These are phyloP conservation scores for Hafferia zeledoni DNA, from an alignment of 2,797 vertebrate species.

Conservation along the genomic window DNA sequence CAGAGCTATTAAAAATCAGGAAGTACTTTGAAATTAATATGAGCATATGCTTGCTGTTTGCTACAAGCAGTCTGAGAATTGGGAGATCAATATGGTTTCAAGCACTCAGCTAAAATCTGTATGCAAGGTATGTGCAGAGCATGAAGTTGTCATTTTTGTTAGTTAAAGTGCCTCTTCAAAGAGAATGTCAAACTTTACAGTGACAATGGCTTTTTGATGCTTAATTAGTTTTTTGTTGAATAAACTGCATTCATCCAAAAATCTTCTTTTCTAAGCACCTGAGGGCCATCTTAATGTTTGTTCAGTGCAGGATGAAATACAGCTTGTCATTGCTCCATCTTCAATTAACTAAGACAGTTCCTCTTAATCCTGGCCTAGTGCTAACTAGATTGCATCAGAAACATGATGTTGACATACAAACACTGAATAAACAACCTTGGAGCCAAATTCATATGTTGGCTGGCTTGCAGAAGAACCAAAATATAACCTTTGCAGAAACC, in stretches of 20 bases:
- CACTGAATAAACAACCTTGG: background rate
- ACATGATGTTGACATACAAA: background rate
- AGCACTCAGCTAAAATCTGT: background rate
- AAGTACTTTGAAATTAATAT: background rate
- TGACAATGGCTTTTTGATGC: background rate
- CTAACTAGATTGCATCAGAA: background rate
- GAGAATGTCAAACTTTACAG: background rate
- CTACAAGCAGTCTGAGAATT: background rate
- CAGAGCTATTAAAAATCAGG: background rate
- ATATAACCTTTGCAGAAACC: background rate
- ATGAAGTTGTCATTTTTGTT: background rate
- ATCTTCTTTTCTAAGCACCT: background rate
- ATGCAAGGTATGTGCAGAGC: background rate
- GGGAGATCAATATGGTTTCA: background rate
- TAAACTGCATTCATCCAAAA: background rate
- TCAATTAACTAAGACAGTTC: background rate
- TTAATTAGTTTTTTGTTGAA: background rate
- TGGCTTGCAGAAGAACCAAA: background rate
- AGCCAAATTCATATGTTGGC: background rate
- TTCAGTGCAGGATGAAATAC: background rate
- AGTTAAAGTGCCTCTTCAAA: background rate
- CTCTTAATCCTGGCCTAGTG: background rate
- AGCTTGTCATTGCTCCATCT: background rate
- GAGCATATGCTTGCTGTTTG: background rate
- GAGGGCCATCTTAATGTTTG: background rate